Base-by-base conservation (phyloP, 2,888 invertebrate genomes). In the Margaritifera margaritifera region DNA sequence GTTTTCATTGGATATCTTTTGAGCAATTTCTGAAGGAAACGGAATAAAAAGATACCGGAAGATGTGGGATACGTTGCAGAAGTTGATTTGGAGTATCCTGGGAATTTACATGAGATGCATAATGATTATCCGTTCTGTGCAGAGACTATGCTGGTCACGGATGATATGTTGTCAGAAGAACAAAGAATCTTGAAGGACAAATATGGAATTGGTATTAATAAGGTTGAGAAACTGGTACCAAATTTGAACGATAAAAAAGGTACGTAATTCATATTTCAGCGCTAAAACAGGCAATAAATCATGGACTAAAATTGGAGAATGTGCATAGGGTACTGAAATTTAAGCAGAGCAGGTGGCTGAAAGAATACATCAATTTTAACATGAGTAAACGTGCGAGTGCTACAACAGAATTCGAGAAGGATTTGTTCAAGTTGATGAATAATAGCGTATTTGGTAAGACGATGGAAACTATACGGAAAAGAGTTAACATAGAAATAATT, bases 51-150 rank as follows among this genome's bases (percentile, higher is more conserved):
- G n/a, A n/a, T n/a, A n/a, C n/a, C n/a, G n/a, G n/a, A n/a, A n/a
- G n/a, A n/a, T n/a, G n/a, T n/a, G n/a, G 62, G 88, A 0, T 89
- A 86, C 69, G 84, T 90, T 52, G 75, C 90, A 4, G 89, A 91
- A 73, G 89, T 91, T 6, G 90, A 91, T 71, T 67, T 91, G 42
- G 80, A 86, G 52, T 90, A 91, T 78, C 89, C 90, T 2, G 27
- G 80, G 24, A 64, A 81, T n/a, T 67, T 89, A 52, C 89, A 90
- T 68, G 81, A 86, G 0, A 57, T 56, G 15, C 90, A 85, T 62
- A 81, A 82, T 72, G 84, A 85, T 70, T 82, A 85, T 67, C 85
- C 87, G 6, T 71, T 85, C 0, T 72, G 72, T 58, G 78, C 82
- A 63, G 78, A 85, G 66, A 69, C 69, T 52, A 53, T 71, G 19